Evolutionary conservation across 2,797 vertebrate species (phyloP).

Genomic region (Malacoraja senta): DNA sequence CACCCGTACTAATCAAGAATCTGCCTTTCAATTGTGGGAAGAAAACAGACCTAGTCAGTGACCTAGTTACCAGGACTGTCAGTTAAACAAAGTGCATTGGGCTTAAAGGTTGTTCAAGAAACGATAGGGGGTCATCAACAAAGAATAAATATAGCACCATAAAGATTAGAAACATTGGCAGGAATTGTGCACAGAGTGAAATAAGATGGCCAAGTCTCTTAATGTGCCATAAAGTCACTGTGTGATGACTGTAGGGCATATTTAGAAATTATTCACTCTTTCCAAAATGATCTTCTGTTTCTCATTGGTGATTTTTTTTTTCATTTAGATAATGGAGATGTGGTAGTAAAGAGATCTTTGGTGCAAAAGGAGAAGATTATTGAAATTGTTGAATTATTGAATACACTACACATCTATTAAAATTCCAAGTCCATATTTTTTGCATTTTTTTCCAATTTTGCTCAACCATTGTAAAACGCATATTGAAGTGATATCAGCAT

Average conservation of each 20-base stretch:
- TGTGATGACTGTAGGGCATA: neutral
- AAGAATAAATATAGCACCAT: conserved; percentile 4
- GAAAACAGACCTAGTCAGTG: neutral
- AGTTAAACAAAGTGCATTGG: neutral
- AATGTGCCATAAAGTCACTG: neutral
- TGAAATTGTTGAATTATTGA: neutral
- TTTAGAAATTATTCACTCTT: neutral
- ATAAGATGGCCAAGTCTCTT: neutral
- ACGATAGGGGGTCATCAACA: neutral
- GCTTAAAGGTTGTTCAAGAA: neutral
- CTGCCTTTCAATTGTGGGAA: too few species aligned
- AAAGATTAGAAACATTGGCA: conserved; percentile 7
- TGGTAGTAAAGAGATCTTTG: neutral
- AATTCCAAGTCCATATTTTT: neutral
- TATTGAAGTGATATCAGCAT: neutral
- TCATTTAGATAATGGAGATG: neutral
- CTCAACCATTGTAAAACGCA: neutral
- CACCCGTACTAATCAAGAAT: too few species aligned
- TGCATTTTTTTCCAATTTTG: neutral
- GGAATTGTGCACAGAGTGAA: neutral
- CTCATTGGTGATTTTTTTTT: neutral
- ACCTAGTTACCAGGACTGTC: neutral
- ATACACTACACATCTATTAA: neutral
- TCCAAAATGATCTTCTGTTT: neutral
- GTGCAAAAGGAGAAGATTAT: neutral